These are phyloP conservation scores for Sylvilagus floridanus DNA, from an alignment of 2,797 vertebrate genomes.

Conservation along the genomic window DNA sequence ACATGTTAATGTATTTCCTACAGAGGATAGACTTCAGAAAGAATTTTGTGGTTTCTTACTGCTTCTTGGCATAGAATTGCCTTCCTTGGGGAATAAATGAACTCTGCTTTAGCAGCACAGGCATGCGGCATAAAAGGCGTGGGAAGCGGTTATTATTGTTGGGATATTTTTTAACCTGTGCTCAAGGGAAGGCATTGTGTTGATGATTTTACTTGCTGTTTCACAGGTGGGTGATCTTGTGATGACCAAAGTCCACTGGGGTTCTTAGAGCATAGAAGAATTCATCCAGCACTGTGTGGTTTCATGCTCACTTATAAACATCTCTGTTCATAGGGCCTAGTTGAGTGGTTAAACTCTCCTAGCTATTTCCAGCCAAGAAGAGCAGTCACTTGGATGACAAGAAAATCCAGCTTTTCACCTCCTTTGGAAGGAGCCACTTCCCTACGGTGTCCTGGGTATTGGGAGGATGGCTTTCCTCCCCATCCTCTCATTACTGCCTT, in stretches of 20 bases:
- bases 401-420: slow-evolving; percentile 39
- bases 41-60: not conserved
- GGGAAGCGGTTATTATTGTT: not conserved
- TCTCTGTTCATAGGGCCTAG: not conserved
- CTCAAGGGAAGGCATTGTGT: not conserved
- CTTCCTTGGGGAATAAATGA: rapidly evolving
- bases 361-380: slow-evolving; percentile 58
- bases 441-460: not conserved
- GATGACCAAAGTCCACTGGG: not conserved
- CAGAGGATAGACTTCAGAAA: not conserved
- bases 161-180: not conserved
- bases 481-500: slow-evolving; percentile 68
- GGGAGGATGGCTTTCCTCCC: slow-evolving; percentile 45
- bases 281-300: not conserved
- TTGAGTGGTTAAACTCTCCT: not conserved
- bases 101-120: not conserved
- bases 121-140: not conserved
- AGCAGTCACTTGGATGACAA: slow-evolving; percentile 32
- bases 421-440: slow-evolving; percentile 15
- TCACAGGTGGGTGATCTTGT: not conserved
- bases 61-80: too few relatives aligned
- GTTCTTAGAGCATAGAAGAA: not conserved
- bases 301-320: not conserved
- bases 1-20: slow-evolving; percentile 19
- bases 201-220: not conserved